Evolutionary conservation across 2,797 vertebrate species (phyloP).

Genomic region (Chrysocyon brachyurus): DNA sequence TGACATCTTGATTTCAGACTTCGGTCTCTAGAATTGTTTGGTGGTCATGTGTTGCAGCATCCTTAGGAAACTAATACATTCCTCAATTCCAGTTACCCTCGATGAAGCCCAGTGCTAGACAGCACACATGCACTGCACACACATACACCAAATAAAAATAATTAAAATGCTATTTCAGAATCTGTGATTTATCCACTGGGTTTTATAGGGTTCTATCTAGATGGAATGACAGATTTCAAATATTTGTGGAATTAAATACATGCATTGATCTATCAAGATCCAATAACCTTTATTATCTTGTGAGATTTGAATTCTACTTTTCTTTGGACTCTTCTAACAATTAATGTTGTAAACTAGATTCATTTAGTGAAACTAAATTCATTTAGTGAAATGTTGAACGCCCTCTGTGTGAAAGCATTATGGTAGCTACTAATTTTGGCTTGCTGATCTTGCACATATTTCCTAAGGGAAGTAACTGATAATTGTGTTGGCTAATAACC

Average conservation of each 20-base stretch:
- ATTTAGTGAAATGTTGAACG: neutral
- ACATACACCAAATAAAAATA: neutral
- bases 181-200: neutral
- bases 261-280: neutral
- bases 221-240: constrained; percentile 15
- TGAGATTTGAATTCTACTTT: constrained; percentile 44
- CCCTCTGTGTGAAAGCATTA: constrained; percentile 27
- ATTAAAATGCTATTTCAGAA: constrained; percentile 10
- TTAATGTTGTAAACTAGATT: constrained; percentile 55
- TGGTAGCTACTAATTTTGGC: constrained; percentile 36
- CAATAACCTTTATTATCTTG: neutral
- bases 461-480: constrained; percentile 42
- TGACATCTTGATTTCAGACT: neutral
- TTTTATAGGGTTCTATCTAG: neutral
- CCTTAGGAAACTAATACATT: neutral
- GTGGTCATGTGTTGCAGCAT: neutral
- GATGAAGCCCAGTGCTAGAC: neutral
- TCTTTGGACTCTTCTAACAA: constrained; percentile 4
- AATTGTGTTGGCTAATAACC: constrained; percentile 40
- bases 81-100: neutral
- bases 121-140: neutral
- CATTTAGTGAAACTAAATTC: constrained; percentile 13
- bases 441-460: constrained; percentile 46
- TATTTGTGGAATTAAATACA: constrained; percentile 16
- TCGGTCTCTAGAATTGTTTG: neutral